phyloP scores from a whole-genome alignment of 2,888 invertebrate species.

The Caenorhabditis uteleia region DNA sequence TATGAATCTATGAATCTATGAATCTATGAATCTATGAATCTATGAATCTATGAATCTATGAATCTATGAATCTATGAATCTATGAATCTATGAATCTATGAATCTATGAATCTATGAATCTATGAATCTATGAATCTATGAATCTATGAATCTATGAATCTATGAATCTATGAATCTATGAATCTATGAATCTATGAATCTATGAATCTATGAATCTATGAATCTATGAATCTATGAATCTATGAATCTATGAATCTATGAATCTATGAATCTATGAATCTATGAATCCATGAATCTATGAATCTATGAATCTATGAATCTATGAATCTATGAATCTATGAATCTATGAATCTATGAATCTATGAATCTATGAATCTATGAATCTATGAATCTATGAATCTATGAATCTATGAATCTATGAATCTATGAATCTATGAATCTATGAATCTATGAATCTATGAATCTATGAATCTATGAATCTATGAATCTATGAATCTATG shows the following conservation, averaged over 20 bases:
- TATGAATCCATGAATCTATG: not conserved
- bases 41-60: not conserved
- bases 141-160: not conserved
- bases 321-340: slow-evolving; percentile 4
- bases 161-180: not conserved
- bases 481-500: not conserved
- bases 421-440: slow-evolving; percentile 1
- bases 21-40: not conserved
- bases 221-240: slow-evolving; percentile 1
- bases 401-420: not conserved
- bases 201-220: not conserved
- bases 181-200: slow-evolving; percentile 1
- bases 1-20: not conserved
- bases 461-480: slow-evolving; percentile 1
- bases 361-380: not conserved
- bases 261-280: not conserved
- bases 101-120: not conserved
- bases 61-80: not conserved
- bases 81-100: slow-evolving; percentile 4
- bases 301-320: not conserved
- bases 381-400: not conserved
- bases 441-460: not conserved
- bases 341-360: not conserved
- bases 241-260: not conserved
- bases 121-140: not conserved